Evolutionary conservation across 30 jellyfish, hydroid and myxozoan species (phyloP).

Genomic region (Aurelia aurita complex sp. Pacific): DNA sequence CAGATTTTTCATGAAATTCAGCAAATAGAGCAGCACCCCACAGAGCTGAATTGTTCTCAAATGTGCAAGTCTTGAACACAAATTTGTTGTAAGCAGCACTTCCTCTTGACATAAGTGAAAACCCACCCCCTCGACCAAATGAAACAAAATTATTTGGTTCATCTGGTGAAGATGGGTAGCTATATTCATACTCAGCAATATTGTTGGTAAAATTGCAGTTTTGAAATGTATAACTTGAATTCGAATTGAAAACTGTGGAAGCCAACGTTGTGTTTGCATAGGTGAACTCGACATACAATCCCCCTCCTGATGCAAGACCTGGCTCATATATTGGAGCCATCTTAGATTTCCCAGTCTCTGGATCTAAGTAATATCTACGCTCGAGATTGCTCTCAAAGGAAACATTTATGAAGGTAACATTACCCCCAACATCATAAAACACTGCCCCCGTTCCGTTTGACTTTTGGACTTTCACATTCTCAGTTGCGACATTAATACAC

Average conservation of each 20-base stretch:
- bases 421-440: conserved; percentile 52
- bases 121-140: conserved; percentile 81
- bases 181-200: conserved; percentile 39
- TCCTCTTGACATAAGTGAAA: conserved; percentile 45
- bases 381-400: neutral
- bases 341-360: too few relatives aligned
- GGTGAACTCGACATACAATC: conserved; percentile 68
- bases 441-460: conserved; percentile 61
- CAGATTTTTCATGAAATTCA: conserved; percentile 43
- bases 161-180: conserved; percentile 33
- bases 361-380: neutral
- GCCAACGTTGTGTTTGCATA: neutral
- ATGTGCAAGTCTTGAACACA: conserved; percentile 28
- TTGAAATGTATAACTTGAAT: conserved; percentile 16
- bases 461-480: conserved; percentile 5
- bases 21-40: conserved; percentile 87
- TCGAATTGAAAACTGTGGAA: conserved; percentile 9
- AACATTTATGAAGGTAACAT: conserved; percentile 23
- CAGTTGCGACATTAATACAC: conserved; percentile 12
- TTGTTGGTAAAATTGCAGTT: conserved; percentile 25
- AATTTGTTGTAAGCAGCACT: conserved; percentile 39
- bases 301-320: conserved; percentile 71
- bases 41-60: conserved; percentile 53
- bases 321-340: neutral
- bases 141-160: conserved; percentile 31